phyloP scores from a whole-genome alignment of 1,140 invertebrate species.

The Melipona quadrifasciata region DNA sequence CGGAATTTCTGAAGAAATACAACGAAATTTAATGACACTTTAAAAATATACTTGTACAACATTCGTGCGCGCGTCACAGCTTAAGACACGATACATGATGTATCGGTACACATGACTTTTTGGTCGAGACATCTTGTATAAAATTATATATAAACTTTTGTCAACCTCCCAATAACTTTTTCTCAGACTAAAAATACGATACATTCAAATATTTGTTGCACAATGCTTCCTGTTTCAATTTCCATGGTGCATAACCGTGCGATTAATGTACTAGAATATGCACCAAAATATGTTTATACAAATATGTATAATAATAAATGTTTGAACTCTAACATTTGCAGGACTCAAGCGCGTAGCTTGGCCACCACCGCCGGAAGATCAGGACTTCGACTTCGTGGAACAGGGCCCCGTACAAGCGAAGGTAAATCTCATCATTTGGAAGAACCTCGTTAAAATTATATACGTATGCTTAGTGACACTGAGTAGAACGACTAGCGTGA shows the following conservation, averaged over 20 bases:
- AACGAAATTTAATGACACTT: background rate
- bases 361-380: slow-evolving; percentile 89
- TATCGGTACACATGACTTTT: background rate
- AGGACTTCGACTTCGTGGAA: slow-evolving; percentile 81
- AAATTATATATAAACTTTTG: slow-evolving; percentile 1
- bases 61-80: background rate
- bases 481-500: background rate
- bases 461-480: background rate
- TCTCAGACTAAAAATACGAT: background rate
- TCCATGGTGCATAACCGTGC: too few species aligned
- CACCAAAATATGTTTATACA: background rate
- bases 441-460: background rate
- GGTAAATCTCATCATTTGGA: slow-evolving; percentile 73
- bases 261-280: background rate
- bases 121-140: slow-evolving; percentile 9
- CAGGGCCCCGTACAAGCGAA: slow-evolving; percentile 81
- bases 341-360: slow-evolving; percentile 91
- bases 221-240: background rate
- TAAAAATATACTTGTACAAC: background rate
- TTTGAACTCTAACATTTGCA: slow-evolving; percentile 73
- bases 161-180: background rate
- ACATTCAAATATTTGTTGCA: background rate
- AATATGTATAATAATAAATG: background rate
- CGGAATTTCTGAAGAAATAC: background rate
- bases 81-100: slow-evolving; percentile 1